Evolutionary conservation across 1,140 invertebrate genomes (phyloP), one percentile per base, ranked within the genome.

Genomic region (Schmidtea mediterranea): DNA sequence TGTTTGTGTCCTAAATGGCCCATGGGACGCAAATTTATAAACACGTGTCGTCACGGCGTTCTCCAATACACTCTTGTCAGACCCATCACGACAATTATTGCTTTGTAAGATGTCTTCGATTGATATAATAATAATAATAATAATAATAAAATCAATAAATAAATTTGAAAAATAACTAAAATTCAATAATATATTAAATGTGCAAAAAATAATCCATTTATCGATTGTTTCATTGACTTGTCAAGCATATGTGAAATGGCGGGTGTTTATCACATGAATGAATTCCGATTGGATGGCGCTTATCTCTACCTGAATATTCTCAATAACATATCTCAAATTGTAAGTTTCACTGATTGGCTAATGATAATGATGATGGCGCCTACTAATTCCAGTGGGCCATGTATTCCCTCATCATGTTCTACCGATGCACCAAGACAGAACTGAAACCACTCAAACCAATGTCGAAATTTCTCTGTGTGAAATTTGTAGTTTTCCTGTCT

Each of bases 391-490:
- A 69, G 67, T 62, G 61, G 48, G 83, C 86, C 8, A 89, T 92
- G 82, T 94, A 90, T 58, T 89, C 80, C 60, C 67, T 94, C 46
- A 79, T 90, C 5, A 67, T 92, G 46, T 92, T 94, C 63, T 94
- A 94, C 61, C 75, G 73, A 66, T 82, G 81, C 9, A 84, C 80
- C 63, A 74, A 74, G 56, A 72, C 76, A 52, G 80, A 87, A 64
- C 64, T 92, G 5, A 73, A 75, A 54, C 82, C 83, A 15, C 84
- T 92, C 76, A 78, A 78, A 58, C 84, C 86, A 6, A 72, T 94
- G 54, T 78, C 80, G 49, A 92, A 94, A 67, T 92, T 92, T 68
- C 68, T 92, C n/a, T 92, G 86, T 62, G 89, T 94, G 51, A 94
- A 94, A 72, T 79, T 82, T 57, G 86, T 94, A 48, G 82, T 94